Evolutionary conservation across 2,797 vertebrate species (phyloP).

Genomic region (Harpagifer antarcticus): DNA sequence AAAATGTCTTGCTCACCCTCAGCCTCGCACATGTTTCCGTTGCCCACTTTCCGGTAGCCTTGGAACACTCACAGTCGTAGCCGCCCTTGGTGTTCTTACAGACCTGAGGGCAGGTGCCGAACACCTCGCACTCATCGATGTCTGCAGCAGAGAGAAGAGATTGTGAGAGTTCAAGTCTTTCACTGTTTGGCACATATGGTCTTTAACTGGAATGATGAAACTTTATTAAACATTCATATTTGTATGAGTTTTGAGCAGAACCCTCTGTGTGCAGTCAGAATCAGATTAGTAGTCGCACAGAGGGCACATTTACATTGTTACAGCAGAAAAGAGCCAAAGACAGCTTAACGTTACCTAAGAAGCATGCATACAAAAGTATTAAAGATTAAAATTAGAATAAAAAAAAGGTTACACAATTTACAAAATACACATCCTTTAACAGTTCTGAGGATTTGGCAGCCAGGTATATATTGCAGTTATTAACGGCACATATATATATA

Average conservation of each 20-base stretch:
- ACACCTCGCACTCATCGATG: slow-evolving; percentile 91
- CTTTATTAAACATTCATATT: background rate
- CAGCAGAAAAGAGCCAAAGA: no score
- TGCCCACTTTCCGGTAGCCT: slow-evolving; percentile 89
- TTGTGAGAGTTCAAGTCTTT: background rate
- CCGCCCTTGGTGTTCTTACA: slow-evolving; percentile 93
- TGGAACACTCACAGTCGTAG: slow-evolving; percentile 92
- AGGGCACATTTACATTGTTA: no score
- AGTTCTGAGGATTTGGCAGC: no score
- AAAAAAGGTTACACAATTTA: no score
- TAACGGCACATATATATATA: no score
- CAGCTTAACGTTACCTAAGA: no score
- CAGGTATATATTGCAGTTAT: no score
- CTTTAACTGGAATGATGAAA: background rate
- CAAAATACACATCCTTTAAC: no score
- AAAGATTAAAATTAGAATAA: no score
- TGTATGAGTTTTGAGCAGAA: no score
- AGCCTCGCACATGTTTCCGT: slow-evolving; percentile 89
- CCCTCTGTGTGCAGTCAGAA: background rate
- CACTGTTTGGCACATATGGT: background rate
- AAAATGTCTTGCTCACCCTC: slow-evolving; percentile 80
- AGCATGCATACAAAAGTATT: no score
- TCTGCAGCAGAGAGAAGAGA: slow-evolving; percentile 75
- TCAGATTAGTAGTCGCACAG: no score
- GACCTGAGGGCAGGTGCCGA: slow-evolving; percentile 88